phyloP scores from a whole-genome alignment of 2,888 invertebrate species.

The Eremobia ochroleuca region DNA sequence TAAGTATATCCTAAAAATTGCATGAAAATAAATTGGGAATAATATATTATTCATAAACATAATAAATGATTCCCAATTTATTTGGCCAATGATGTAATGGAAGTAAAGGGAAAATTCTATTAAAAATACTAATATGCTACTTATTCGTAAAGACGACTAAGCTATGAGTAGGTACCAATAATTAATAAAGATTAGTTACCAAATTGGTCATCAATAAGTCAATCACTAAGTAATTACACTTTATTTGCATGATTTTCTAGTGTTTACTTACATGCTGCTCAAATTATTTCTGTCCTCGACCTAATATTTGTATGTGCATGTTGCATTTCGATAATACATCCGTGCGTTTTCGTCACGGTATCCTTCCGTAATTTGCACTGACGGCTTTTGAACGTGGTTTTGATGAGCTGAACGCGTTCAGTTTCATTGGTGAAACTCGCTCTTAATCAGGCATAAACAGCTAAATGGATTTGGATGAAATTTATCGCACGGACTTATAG shows the following conservation, averaged over 20 bases:
- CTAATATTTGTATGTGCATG: constrained; percentile 16
- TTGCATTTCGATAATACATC: neutral
- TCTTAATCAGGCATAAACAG: neutral
- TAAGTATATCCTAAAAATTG: neutral
- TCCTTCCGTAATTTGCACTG: neutral
- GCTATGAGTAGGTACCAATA: neutral
- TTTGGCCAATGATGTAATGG: neutral
- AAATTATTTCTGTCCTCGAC: constrained; percentile 19
- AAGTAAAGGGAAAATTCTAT: neutral
- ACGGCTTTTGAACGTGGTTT: neutral
- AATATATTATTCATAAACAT: too few relatives aligned
- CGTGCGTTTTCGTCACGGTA: neutral
- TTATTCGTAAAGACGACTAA: constrained; percentile 1
- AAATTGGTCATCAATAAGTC: constrained; percentile 6
- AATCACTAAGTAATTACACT: neutral
- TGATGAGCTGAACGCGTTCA: neutral
- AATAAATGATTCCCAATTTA: too few relatives aligned
- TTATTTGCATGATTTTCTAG: constrained; percentile 13
- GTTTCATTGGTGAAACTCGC: neutral
- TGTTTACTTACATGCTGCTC: constrained; percentile 20
- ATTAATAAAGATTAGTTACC: neutral
- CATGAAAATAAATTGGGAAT: neutral
- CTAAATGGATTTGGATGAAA: neutral
- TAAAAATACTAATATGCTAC: neutral
- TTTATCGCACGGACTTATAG: neutral